Evolutionary conservation across 2,797 vertebrate species (phyloP).

Genomic region (Enteromius afrohamiltoni): DNA sequence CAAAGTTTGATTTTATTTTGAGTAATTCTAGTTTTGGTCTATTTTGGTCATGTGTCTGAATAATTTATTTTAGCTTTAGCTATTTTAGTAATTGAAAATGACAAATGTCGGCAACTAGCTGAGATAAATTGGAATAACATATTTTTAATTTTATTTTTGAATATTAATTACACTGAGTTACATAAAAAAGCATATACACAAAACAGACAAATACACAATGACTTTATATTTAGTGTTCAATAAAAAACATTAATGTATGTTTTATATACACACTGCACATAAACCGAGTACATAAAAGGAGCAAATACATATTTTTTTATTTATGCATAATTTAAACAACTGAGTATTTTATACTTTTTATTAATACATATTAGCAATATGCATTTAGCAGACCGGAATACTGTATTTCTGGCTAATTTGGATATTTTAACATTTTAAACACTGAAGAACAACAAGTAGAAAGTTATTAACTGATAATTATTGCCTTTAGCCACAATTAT

Average conservation of each 20-base stretch:
- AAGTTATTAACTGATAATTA: not conserved
- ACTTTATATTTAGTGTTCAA: not conserved
- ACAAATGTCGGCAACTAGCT: not conserved
- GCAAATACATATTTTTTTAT: not conserved
- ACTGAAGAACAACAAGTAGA: not conserved
- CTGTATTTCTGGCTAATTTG: not conserved
- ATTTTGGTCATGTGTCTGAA: not conserved
- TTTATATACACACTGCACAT: not conserved
- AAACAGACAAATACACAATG: not conserved
- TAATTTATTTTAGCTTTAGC: not conserved
- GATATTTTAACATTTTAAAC: not conserved
- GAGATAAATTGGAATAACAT: not conserved
- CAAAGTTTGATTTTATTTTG: not conserved
- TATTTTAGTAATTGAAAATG: not conserved
- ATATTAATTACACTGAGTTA: not conserved
- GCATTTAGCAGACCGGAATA: not conserved
- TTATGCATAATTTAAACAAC: not conserved
- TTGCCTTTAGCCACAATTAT: conserved; percentile 15
- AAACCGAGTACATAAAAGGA: conserved; percentile 1
- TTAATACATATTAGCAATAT: not conserved
- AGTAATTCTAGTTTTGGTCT: not conserved
- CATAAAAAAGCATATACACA: not conserved
- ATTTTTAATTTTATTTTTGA: not conserved
- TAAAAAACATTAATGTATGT: not conserved
- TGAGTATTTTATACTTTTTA: not conserved